Evolutionary conservation across 2,113 vertebrate species (phyloP), one percentile per base, ranked within the genome.

Genomic region (Cavia aperea): DNA sequence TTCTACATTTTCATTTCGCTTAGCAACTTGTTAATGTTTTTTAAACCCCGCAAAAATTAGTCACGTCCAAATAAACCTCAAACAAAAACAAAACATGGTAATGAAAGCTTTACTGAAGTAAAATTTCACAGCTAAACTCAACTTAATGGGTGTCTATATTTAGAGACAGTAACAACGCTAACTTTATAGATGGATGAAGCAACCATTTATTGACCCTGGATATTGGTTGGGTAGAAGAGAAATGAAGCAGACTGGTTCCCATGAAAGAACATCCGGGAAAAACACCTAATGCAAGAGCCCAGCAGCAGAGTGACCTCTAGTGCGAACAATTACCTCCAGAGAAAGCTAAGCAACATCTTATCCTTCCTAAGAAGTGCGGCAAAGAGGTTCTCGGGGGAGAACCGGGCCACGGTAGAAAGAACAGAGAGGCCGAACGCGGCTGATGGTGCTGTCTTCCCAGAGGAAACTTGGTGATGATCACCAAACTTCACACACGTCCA

Each of bases 1-100:
- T 85, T 85, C 58, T 49, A 63, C 46, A 60, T 77, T 49, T 78
- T 93, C 24, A 58, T 92, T 66, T 90, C 81, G 90, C 54, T 93
- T 95, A 66, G 4, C 93, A 96, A 73, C 1, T 87, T 82, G 58
- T 89, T 93, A 66, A 10, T 54, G 75, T 89, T 88, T 89, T 54
- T 29, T 78, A 92, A 94, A 81, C 83, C 46, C 89, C 0, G 0
- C 26, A 12, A 81, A 33, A 89, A 83, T 94, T 88, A 83, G 1
- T 89, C 75, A 1, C 39, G 24, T 65, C 36, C 75, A 36, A 62
- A 75, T 43, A 73, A 92, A 73, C 43, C 81, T 90, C 72, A 92
- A 94, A 95, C 66, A 46, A 65, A 95, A 39, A 60, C 75, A 43
- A 89, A 81, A 68, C 66, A 54, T 95, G 31, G 77, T 24, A 62